These are phyloP conservation scores for Dasysyrphus tricinctus DNA, from an alignment of 2,888 invertebrate species.

Conservation along the genomic window DNA sequence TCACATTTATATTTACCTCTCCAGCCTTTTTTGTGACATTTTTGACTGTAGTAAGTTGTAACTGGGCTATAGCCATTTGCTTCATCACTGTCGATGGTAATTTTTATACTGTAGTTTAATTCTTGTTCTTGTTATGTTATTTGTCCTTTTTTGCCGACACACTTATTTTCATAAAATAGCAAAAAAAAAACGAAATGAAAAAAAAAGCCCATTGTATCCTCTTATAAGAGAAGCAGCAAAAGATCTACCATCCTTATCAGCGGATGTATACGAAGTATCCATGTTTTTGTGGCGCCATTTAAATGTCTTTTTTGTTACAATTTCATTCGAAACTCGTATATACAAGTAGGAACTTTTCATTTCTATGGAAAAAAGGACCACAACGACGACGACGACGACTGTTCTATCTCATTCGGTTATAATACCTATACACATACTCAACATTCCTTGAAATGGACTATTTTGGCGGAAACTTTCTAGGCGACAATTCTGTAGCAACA, in stretches of 20 bases:
- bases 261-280: constrained; percentile 65
- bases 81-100: constrained; percentile 62
- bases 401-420: neutral
- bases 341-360: constrained; percentile 56
- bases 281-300: constrained; percentile 75
- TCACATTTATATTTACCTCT: constrained; percentile 68
- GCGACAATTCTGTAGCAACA: constrained; percentile 63
- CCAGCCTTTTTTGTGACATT: constrained; percentile 42
- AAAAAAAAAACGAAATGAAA: neutral
- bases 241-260: constrained; percentile 66
- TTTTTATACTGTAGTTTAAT: constrained; percentile 72
- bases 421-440: constrained; percentile 8
- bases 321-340: constrained; percentile 64
- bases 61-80: constrained; percentile 28
- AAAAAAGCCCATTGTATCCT: constrained; percentile 5
- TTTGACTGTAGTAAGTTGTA: constrained; percentile 38
- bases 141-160: constrained; percentile 57
- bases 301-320: constrained; percentile 69
- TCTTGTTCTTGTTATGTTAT: constrained; percentile 67
- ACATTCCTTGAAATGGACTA: constrained; percentile 58
- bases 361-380: constrained; percentile 24
- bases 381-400: neutral
- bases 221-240: constrained; percentile 18
- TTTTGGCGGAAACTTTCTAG: constrained; percentile 74
- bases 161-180: neutral